phyloP scores from a whole-genome alignment of 2,888 invertebrate species.

The Morpho deidamia region DNA sequence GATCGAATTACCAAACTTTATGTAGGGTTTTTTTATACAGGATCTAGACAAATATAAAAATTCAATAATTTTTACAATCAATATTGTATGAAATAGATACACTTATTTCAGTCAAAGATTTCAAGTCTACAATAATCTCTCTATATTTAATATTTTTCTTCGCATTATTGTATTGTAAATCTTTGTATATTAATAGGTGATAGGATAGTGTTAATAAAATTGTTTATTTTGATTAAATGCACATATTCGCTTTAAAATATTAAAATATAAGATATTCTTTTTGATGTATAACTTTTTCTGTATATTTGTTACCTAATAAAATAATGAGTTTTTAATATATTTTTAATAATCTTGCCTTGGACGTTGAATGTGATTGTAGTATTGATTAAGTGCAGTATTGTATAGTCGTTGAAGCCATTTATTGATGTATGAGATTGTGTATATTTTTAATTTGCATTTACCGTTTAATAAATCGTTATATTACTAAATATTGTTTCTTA shows the following conservation, averaged over 20 bases:
- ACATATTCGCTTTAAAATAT: conserved; percentile 8
- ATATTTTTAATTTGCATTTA: conserved; percentile 72
- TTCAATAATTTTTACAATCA: no score
- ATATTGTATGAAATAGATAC: no score
- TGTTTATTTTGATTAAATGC: conserved; percentile 6
- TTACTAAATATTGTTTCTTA: conserved; percentile 19
- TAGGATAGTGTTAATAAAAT: not conserved
- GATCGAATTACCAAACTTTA: no score
- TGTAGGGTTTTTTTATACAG: no score
- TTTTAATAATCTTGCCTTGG: conserved; percentile 54
- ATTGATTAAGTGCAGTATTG: conserved; percentile 48
- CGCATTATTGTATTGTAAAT: no score
- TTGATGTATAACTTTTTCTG: conserved; percentile 22
- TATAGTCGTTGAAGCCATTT: conserved; percentile 18
- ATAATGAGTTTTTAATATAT: conserved; percentile 23
- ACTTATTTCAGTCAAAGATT: no score
- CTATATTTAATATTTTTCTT: no score
- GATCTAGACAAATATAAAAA: no score
- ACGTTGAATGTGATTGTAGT: conserved; percentile 28
- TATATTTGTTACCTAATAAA: conserved; percentile 27
- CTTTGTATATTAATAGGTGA: no score
- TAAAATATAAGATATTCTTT: not conserved
- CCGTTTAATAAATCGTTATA: conserved; percentile 63
- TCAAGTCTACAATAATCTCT: no score
- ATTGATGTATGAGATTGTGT: conserved; percentile 37